phyloP scores from a whole-genome alignment of 2,888 invertebrate species.

The Caenorhabditis sp. region DNA sequence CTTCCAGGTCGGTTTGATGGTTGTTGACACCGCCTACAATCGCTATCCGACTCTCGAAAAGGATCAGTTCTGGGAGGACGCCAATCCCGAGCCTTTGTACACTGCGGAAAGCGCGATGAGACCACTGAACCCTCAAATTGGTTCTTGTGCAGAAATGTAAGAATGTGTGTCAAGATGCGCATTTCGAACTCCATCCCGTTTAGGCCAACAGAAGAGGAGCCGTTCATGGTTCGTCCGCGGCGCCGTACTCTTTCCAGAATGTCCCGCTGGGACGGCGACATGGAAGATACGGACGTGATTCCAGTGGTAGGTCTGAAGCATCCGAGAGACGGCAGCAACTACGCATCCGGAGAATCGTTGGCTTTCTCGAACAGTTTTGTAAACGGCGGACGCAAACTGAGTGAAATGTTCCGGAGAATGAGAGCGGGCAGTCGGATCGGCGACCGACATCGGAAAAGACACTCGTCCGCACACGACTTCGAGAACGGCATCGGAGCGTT shows the following conservation, averaged over 20 bases:
- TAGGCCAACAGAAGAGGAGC: slow-evolving; percentile 67
- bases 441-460: slow-evolving; percentile 39
- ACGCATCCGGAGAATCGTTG: slow-evolving; percentile 60
- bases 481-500: neutral
- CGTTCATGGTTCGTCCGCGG: slow-evolving; percentile 68
- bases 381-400: slow-evolving; percentile 52
- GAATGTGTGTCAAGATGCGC: neutral
- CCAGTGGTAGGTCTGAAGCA: slow-evolving; percentile 59
- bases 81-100: slow-evolving; percentile 72
- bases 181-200: too few species aligned
- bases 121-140: slow-evolving; percentile 74
- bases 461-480: slow-evolving; percentile 40
- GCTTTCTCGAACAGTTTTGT: slow-evolving; percentile 61
- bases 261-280: slow-evolving; percentile 54
- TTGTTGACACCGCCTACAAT: slow-evolving; percentile 74
- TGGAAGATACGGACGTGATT: slow-evolving; percentile 63
- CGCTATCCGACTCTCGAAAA: slow-evolving; percentile 68
- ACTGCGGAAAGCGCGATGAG: slow-evolving; percentile 73
- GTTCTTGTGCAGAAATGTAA: slow-evolving; percentile 71
- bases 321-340: slow-evolving; percentile 45
- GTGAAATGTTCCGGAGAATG: slow-evolving; percentile 61
- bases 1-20: slow-evolving; percentile 69
- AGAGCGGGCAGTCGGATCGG: slow-evolving; percentile 45
- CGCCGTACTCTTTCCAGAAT: slow-evolving; percentile 45
- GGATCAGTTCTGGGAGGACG: slow-evolving; percentile 72